Conservation (phyloP, 2,888 invertebrate species). For the Creontiades dilutus region DNA sequence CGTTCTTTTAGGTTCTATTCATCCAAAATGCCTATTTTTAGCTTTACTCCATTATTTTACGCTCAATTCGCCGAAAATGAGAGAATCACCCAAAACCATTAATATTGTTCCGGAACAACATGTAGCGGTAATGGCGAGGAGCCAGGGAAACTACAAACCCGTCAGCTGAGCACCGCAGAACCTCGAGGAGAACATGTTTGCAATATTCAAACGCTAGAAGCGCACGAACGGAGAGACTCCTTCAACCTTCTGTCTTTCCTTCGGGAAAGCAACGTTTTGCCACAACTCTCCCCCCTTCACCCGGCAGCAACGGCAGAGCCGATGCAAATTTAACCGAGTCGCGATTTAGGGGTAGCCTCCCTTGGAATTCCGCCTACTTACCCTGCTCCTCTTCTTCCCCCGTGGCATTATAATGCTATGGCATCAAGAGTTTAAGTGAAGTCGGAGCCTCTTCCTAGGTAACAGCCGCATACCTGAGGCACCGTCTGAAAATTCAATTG, state of each 20-base stretch:
- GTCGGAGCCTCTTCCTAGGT: not conserved
- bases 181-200: not conserved
- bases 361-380: constrained; percentile 24
- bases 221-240: not conserved
- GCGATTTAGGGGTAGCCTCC: constrained; percentile 45
- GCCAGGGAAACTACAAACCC: not conserved
- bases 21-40: no score
- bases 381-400: not conserved
- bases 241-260: constrained; percentile 13
- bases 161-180: not conserved
- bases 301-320: not conserved
- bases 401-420: constrained; percentile 23
- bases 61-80: no score
- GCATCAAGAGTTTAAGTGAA: constrained; percentile 43
- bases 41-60: no score
- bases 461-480: constrained; percentile 5
- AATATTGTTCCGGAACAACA: not conserved
- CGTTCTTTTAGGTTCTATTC: no score
- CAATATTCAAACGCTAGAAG: constrained; percentile 12
- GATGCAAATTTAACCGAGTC: constrained; percentile 37
- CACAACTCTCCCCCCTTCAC: not conserved
- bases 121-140: not conserved
- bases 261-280: not conserved
- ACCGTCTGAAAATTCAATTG: constrained; percentile 10
- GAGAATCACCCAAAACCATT: not conserved